phyloP scores from a whole-genome alignment of 2,113 vertebrate species.

The Nematolebias whitei region DNA sequence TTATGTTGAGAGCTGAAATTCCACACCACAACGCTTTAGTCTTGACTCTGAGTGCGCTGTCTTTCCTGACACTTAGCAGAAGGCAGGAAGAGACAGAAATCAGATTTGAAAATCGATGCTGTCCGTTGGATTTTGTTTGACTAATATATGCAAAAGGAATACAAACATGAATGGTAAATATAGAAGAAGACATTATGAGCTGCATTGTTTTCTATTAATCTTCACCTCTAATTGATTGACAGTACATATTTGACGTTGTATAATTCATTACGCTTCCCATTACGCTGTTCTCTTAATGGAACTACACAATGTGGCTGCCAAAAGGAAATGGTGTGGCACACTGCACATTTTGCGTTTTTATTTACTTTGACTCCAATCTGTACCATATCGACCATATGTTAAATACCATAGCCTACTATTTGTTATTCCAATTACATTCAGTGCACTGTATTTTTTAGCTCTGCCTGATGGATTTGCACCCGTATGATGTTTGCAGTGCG shows the following conservation, averaged over 20 bases:
- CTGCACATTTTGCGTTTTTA: slow-evolving; percentile 58
- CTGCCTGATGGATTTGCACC: slow-evolving; percentile 74
- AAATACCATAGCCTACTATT: slow-evolving; percentile 70
- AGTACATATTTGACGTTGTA: slow-evolving; percentile 58
- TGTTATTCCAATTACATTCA: slow-evolving; percentile 74
- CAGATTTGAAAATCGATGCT: slow-evolving; percentile 53
- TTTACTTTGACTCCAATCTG: slow-evolving; percentile 52
- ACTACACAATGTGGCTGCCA: slow-evolving; percentile 44
- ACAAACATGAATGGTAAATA: slow-evolving; percentile 22
- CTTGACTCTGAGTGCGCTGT: slow-evolving; percentile 64
- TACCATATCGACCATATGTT: slow-evolving; percentile 71
- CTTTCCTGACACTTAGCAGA: slow-evolving; percentile 66
- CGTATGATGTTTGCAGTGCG: slow-evolving; percentile 64
- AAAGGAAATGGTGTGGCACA: slow-evolving; percentile 63
- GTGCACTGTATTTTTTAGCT: slow-evolving; percentile 63
- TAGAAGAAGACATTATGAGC: slow-evolving; percentile 23
- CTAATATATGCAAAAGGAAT: slow-evolving; percentile 25
- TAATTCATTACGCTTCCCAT: slow-evolving; percentile 64
- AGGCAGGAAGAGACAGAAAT: slow-evolving; percentile 48
- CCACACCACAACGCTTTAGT: slow-evolving; percentile 65
- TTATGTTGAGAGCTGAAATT: slow-evolving; percentile 69
- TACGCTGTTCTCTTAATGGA: slow-evolving; percentile 61
- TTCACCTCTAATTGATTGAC: slow-evolving; percentile 57
- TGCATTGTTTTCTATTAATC: slow-evolving; percentile 48
- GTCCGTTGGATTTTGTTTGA: slow-evolving; percentile 1